Base-by-base conservation (phyloP, 2,888 invertebrate species). In the Apamea sordens region DNA sequence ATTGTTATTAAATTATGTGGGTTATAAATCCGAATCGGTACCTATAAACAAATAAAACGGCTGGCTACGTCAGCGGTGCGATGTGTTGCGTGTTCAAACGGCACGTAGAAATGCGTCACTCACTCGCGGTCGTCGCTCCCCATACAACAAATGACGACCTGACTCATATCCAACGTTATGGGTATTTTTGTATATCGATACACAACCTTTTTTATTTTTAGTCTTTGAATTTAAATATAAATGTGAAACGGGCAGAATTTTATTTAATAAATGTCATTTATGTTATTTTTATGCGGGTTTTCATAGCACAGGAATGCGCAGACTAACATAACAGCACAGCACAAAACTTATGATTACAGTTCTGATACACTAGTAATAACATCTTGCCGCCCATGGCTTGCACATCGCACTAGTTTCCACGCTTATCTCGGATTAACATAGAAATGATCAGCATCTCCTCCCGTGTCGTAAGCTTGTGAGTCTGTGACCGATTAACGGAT, bases 61-160 rank as follows among this genome's bases (percentile, higher is more conserved):
- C 74, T 72, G 68, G 69, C 82, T 82, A 86, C 86, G 87, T 88
- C 86, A 88, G 82, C 79, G 68, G 65, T 80, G 76, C 85, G 83
- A 88, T 90, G 90, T 81, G 86, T 88, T 85, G 89, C 86, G 87
- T 89, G 90, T 85, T 84, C 86, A 86, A 83, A 82, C 76, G 85
- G 86, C 89, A 89, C 89, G 91, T 89, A 88, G 86, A 82, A 76
- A 85, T 85, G 93, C 93, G 94, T 94, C 93, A 94, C 91, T 85
- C 82, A 79, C 86, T 83, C 90, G 92, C 94, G 96, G 96, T 96
- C 96, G 94, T 92, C 95, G 96, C 93, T 94, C 96, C 92, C 94
- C 84, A 92, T 94, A 91, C 88, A 93, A 90, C 89, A 91, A 94
- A 94, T 93, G 93, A 93, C 92, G 91, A 90, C 92, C 91, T 95